phyloP scores from a whole-genome alignment of 2,888 invertebrate genomes.

The Parthenolecanium corni region DNA sequence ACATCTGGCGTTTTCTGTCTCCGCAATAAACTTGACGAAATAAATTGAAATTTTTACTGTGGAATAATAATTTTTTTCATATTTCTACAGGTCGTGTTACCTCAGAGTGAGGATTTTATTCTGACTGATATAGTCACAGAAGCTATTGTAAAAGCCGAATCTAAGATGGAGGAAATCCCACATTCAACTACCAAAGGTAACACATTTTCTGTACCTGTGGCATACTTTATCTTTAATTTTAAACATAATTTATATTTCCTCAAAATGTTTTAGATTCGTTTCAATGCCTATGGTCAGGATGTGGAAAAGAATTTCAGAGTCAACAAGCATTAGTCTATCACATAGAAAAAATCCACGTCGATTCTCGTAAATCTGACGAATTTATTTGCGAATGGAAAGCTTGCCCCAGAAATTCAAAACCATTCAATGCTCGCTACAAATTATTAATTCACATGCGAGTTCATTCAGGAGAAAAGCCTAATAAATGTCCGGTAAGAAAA shows the following conservation, averaged over 20 bases:
- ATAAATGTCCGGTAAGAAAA: constrained; percentile 81
- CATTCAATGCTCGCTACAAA: constrained; percentile 96
- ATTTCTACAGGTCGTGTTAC: constrained; percentile 4
- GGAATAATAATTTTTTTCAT: too few species aligned
- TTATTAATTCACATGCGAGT: constrained; percentile 92
- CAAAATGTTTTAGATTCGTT: constrained; percentile 30
- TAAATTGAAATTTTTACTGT: too few species aligned
- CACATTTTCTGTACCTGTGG: neutral
- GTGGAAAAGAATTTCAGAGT: constrained; percentile 64
- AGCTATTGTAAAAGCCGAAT: neutral
- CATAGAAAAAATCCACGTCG: constrained; percentile 78
- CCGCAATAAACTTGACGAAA: too few species aligned
- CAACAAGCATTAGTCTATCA: constrained; percentile 71
- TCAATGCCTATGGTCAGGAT: constrained; percentile 75
- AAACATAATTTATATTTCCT: too few species aligned
- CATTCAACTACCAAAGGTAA: constrained; percentile 17
- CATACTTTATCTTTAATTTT: neutral
- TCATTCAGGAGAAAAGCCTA: constrained; percentile 96
- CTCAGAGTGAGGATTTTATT: constrained; percentile 5
- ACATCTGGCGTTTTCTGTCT: too few species aligned
- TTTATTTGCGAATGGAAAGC: constrained; percentile 89
- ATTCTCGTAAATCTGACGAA: constrained; percentile 42
- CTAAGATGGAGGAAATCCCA: neutral
- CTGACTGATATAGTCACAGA: neutral
- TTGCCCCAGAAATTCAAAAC: constrained; percentile 77